A percentile compares a stretch with the other conserved stretches of the same genome.
Evolutionary conservation across 2,113 vertebrate genomes (phyloP).

Genomic region (Caracal caracal): DNA sequence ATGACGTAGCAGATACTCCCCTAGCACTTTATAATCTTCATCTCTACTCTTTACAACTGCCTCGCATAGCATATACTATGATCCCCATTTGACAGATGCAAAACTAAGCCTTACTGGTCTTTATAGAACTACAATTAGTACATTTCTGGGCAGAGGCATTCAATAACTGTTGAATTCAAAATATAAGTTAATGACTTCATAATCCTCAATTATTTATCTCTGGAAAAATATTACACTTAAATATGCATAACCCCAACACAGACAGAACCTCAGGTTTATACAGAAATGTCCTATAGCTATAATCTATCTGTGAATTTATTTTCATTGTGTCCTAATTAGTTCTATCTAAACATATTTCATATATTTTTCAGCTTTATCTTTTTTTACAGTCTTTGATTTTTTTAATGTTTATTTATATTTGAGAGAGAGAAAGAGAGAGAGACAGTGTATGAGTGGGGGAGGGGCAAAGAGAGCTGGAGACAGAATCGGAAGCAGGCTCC

Average conservation of each 20-base stretch:
- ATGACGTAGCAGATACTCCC: too few species aligned
- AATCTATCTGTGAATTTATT: background rate
- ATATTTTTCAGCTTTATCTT: background rate
- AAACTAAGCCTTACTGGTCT: background rate
- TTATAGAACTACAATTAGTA: background rate
- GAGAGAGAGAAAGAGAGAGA: too few species aligned
- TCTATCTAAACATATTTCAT: background rate
- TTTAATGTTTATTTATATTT: too few species aligned
- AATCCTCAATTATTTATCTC: background rate
- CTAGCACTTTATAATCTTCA: background rate
- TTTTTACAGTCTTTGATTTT: background rate
- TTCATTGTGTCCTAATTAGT: background rate
- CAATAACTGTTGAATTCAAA: background rate
- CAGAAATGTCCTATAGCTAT: background rate
- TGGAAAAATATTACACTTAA: background rate
- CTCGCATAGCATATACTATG: background rate
- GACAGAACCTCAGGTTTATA: background rate
- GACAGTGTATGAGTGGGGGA: too few species aligned
- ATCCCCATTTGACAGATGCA: background rate
- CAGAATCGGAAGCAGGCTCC: too few species aligned
- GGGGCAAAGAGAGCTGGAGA: too few species aligned
- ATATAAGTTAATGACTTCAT: background rate
- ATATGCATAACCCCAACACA: background rate
- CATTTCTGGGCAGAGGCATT: background rate
- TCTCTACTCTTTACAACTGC: background rate